phyloP scores from a whole-genome alignment of 2,113 vertebrate species.

The Pheucticus melanocephalus region DNA sequence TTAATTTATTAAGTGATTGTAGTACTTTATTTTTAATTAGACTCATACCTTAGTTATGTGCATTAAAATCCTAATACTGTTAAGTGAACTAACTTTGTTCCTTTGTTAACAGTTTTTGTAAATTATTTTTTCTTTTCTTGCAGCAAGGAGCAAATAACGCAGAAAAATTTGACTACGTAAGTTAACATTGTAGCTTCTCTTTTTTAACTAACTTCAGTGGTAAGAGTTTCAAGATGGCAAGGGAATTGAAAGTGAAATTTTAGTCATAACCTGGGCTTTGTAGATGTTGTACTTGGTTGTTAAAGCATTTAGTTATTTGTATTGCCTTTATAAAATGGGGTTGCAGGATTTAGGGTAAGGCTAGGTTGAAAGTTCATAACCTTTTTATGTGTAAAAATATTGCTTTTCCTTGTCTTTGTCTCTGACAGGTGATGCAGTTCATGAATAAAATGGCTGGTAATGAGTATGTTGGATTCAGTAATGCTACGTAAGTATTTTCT shows the following conservation, averaged over 20 bases:
- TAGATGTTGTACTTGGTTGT: background rate
- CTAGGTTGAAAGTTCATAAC: background rate
- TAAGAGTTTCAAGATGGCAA: background rate
- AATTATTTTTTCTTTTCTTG: slow-evolving; percentile 75
- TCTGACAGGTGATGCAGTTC: slow-evolving; percentile 92
- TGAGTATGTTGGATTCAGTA: slow-evolving; percentile 98
- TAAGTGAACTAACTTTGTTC: slow-evolving; percentile 47
- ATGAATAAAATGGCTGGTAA: slow-evolving; percentile 99
- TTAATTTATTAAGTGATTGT: slow-evolving; percentile 64
- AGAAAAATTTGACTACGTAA: slow-evolving; percentile 98
- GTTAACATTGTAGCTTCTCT: slow-evolving; percentile 54
- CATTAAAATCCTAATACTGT: slow-evolving; percentile 50
- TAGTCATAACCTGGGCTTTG: background rate
- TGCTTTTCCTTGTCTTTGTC: background rate
- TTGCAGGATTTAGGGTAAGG: background rate
- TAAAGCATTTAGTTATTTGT: background rate
- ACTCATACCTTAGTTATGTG: slow-evolving; percentile 2
- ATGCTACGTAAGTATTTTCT: slow-evolving; percentile 92
- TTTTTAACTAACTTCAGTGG: background rate
- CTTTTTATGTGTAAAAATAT: background rate
- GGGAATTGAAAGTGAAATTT: background rate
- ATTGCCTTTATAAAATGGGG: background rate
- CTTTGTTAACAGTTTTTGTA: slow-evolving; percentile 62
- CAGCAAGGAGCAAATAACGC: slow-evolving; percentile 97
- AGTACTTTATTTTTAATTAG: slow-evolving; percentile 57